Conservation (phyloP, 2,113 vertebrate genomes). For the Anhinga rufa region DNA sequence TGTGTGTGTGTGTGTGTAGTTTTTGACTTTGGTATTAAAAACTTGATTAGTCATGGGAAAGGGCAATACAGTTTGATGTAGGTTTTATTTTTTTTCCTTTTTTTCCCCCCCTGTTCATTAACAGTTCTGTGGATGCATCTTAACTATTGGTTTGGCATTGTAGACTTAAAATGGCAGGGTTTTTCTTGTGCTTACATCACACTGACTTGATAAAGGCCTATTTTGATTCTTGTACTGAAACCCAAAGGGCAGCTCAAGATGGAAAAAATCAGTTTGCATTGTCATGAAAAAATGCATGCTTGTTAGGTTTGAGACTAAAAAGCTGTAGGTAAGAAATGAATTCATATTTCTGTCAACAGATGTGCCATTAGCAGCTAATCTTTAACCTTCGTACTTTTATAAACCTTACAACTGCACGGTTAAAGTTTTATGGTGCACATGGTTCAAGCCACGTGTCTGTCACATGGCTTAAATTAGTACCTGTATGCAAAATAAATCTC, state of each 20-base stretch:
- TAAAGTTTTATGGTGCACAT: neutral
- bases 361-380: neutral
- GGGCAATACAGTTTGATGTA: neutral
- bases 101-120: neutral
- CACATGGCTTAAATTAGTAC: neutral
- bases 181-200: neutral
- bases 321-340: neutral
- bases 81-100: neutral
- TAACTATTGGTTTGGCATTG: neutral
- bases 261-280: neutral
- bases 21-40: neutral
- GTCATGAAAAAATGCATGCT: neutral
- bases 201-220: neutral
- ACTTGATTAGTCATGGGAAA: neutral
- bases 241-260: neutral
- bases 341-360: neutral
- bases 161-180: neutral
- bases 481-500: neutral
- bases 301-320: neutral
- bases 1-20: neutral
- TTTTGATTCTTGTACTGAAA: neutral
- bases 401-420: neutral
- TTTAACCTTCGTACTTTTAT: neutral
- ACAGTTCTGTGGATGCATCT: neutral
- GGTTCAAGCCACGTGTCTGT: neutral